These are phyloP conservation scores for Sisor rabdophorus DNA, from an alignment of 2,113 vertebrate genomes.

Conservation along the genomic window DNA sequence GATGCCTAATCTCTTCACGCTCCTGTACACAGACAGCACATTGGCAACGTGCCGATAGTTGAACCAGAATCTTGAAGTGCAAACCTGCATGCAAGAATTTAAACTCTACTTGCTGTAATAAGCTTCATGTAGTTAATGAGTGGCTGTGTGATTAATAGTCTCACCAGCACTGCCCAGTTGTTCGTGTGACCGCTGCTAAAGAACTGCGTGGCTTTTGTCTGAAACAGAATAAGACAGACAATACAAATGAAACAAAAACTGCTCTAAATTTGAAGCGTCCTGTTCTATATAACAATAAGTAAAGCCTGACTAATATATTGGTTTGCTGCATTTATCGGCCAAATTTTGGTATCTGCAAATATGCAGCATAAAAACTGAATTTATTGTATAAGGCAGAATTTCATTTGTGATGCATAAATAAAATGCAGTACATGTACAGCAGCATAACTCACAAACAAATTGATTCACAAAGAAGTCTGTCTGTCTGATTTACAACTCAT, in stretches of 20 bases:
- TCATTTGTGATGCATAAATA: too few relatives aligned
- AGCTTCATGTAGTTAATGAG: too few relatives aligned
- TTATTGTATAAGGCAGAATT: too few relatives aligned
- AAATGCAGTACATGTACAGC: too few relatives aligned
- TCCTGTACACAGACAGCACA: conserved; percentile 92
- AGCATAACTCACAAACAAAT: too few relatives aligned
- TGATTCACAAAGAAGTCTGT: too few relatives aligned
- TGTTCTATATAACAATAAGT: not conserved
- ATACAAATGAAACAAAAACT: not conserved
- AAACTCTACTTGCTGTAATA: not conserved
- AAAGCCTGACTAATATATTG: too few relatives aligned
- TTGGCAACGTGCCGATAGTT: conserved; percentile 98
- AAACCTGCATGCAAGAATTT: conserved; percentile 72
- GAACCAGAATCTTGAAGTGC: conserved; percentile 97
- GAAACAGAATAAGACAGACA: conserved; percentile 11
- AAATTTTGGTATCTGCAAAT: too few relatives aligned
- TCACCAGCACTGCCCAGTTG: conserved; percentile 96
- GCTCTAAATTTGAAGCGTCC: not conserved
- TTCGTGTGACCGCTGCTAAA: conserved; percentile 94
- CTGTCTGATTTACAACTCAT: too few relatives aligned
- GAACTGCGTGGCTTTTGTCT: conserved; percentile 83
- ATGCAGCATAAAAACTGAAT: too few relatives aligned
- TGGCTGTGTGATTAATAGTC: conserved; percentile 20
- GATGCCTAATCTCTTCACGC: conserved; percentile 95
- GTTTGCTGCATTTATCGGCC: too few relatives aligned